Evolutionary conservation across 2,113 vertebrate genomes (phyloP).

Genomic region (Irena cyanogastra): DNA sequence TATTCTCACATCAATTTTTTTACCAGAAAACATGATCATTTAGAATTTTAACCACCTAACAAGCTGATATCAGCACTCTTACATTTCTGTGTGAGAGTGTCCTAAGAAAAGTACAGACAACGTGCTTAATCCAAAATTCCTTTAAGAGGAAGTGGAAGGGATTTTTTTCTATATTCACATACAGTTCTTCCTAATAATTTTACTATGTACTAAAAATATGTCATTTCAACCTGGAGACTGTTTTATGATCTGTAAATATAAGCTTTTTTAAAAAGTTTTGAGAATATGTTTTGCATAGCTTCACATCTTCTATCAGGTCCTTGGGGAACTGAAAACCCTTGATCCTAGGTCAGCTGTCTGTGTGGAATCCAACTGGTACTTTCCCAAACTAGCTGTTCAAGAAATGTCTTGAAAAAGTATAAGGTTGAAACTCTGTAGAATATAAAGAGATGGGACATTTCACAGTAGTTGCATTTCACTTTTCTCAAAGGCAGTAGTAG

Average conservation of each 20-base stretch:
- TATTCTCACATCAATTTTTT: background rate
- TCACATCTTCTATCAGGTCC: background rate
- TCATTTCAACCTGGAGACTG: background rate
- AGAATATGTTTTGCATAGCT: background rate
- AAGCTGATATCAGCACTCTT: background rate
- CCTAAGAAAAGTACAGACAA: background rate
- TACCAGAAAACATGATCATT: background rate
- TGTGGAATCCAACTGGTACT: background rate
- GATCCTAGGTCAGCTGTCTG: background rate
- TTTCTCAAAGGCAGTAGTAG: background rate
- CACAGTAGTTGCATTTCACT: background rate
- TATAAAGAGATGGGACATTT: background rate
- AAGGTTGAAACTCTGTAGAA: background rate
- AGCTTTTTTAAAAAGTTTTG: background rate
- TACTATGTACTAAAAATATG: background rate
- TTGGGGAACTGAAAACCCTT: background rate
- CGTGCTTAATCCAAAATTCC: background rate
- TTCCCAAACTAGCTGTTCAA: background rate
- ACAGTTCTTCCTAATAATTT: background rate
- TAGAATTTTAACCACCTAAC: background rate
- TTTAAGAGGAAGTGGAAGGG: background rate
- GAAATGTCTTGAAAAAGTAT: background rate
- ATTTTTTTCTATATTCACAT: background rate
- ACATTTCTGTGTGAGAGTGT: background rate
- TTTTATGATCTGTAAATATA: background rate